phyloP scores from a whole-genome alignment of 2,113 vertebrate species.

The Brachyhypopomus gauderio region DNA sequence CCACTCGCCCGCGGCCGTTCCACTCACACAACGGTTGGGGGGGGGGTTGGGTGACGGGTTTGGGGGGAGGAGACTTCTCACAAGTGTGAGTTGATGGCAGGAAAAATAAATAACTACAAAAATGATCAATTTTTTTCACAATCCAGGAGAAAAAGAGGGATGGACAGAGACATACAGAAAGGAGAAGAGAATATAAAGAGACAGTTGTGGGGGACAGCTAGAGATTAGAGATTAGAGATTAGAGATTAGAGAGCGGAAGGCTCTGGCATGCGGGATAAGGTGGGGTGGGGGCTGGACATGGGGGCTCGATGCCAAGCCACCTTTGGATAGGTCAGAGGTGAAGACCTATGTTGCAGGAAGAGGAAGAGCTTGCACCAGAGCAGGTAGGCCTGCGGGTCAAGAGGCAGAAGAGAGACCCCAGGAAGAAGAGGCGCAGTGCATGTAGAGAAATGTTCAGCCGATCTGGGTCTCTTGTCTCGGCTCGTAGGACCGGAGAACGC shows the following conservation, averaged over 20 bases:
- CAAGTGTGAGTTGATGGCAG: conserved; percentile 10
- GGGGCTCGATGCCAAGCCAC: conserved; percentile 27
- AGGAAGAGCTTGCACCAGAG: not conserved
- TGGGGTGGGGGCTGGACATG: not conserved
- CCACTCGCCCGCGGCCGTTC: conserved; percentile 49
- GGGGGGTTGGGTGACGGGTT: conserved; percentile 22
- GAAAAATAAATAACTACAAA: not conserved
- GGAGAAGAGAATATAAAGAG: conserved; percentile 39
- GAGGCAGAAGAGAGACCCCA: not conserved
- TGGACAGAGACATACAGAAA: conserved; percentile 82
- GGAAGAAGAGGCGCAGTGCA: conserved; percentile 21
- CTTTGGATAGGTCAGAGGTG: conserved; percentile 9
- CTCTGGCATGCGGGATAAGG: conserved; percentile 12
- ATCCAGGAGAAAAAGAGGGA: conserved; percentile 66
- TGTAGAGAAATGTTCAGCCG: not conserved
- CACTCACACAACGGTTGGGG: conserved; percentile 50
- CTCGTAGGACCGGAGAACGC: not conserved
- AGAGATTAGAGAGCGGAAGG: conserved; percentile 18
- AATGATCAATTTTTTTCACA: conserved; percentile 32
- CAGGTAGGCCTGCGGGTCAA: conserved; percentile 6
- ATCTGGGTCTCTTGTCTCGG: conserved; percentile 11
- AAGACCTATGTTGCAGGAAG: conserved; percentile 21
- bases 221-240: too few relatives aligned
- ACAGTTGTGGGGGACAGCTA: conserved; percentile 23
- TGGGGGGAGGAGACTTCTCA: conserved; percentile 30